Evolutionary conservation across 2,888 invertebrate species (phyloP).

Genomic region (Diplolepis rosae): DNA sequence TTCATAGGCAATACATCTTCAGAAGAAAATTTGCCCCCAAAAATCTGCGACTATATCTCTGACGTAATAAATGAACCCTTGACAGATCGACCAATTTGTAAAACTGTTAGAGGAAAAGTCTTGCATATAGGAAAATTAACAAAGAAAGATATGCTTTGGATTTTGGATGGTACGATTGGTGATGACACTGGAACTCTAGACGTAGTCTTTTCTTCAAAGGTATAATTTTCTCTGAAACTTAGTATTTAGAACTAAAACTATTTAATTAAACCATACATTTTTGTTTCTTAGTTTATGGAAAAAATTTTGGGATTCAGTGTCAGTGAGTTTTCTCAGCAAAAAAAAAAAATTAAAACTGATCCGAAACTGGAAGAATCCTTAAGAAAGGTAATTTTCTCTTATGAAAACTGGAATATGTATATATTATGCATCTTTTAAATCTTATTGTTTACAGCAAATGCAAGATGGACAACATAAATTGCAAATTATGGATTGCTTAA

Average conservation of each 20-base stretch:
- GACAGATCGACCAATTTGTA: slow-evolving; percentile 38
- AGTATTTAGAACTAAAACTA: not conserved
- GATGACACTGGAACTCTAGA: slow-evolving; percentile 77
- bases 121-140: slow-evolving; percentile 77
- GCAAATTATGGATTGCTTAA: slow-evolving; percentile 56
- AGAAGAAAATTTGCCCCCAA: slow-evolving; percentile 25
- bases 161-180: slow-evolving; percentile 76
- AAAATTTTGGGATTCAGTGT: slow-evolving; percentile 61
- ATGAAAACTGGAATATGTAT: no score
- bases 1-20: not conserved
- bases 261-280: slow-evolving; percentile 19
- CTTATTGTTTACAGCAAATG: slow-evolving; percentile 54
- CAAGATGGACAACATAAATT: slow-evolving; percentile 59
- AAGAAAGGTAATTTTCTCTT: slow-evolving; percentile 51
- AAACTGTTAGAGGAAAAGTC: slow-evolving; percentile 77
- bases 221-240: slow-evolving; percentile 57
- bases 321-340: slow-evolving; percentile 62
- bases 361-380: slow-evolving; percentile 58
- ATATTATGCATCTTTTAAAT: not conserved
- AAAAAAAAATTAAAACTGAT: slow-evolving; percentile 60
- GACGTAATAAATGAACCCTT: slow-evolving; percentile 51
- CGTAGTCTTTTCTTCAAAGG: slow-evolving; percentile 77
- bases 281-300: slow-evolving; percentile 58
- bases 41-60: slow-evolving; percentile 57
- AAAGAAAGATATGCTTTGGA: slow-evolving; percentile 76